Conservation (phyloP, 1,140 invertebrate genomes). For the Brachionus rotundiformis region DNA sequence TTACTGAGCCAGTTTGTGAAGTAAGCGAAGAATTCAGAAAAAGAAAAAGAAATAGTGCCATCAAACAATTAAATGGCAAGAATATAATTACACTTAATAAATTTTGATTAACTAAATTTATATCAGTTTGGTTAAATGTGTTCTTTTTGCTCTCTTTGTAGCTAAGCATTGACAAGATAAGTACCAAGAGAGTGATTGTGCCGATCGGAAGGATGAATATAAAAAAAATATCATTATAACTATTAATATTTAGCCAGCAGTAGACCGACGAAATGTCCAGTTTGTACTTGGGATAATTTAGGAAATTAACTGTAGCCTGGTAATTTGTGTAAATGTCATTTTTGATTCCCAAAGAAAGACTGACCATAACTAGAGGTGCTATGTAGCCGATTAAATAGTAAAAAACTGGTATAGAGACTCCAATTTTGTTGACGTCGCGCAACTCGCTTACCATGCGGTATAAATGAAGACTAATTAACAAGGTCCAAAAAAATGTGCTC, state of each 20-base stretch:
- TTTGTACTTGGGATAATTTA: constrained; percentile 46
- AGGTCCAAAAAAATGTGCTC: constrained; percentile 82
- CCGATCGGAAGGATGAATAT: constrained; percentile 21
- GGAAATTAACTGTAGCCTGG: constrained; percentile 4
- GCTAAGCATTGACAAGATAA: neutral
- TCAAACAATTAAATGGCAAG: neutral
- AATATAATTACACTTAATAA: neutral
- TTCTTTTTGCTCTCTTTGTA: constrained; percentile 38
- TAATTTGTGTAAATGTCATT: constrained; percentile 49
- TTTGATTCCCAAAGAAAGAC: constrained; percentile 38
- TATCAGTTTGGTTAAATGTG: constrained; percentile 43
- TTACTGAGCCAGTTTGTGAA: neutral
- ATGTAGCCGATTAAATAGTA: constrained; percentile 93
- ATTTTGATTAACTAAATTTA: constrained; percentile 5
- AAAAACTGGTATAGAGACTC: constrained; percentile 76
- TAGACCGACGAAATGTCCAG: constrained; percentile 27
- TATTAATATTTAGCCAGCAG: constrained; percentile 44
- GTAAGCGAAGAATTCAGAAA: neutral
- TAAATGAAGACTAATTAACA: constrained; percentile 85
- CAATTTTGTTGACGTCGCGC: constrained; percentile 87
- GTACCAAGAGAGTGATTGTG: neutral
- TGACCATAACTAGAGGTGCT: constrained; percentile 38
- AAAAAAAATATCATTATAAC: constrained; percentile 25
- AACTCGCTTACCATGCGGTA: constrained; percentile 92
- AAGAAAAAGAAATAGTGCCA: neutral